Conservation (phyloP, 2,888 invertebrate genomes). For the Drepanosiphum platanoidis region DNA sequence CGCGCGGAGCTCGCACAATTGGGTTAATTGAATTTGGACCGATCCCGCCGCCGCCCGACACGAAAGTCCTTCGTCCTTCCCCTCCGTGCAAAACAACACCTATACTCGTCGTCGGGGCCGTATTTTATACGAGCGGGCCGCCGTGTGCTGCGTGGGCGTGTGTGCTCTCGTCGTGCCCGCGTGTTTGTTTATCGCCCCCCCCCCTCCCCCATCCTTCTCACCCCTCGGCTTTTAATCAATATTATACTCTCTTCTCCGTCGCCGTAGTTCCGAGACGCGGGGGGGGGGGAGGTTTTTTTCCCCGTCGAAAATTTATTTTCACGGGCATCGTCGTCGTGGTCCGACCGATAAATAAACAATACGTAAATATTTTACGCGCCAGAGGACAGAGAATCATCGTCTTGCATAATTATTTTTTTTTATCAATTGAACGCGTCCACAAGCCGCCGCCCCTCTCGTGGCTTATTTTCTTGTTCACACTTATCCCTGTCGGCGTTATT, state of each 20-base stretch:
- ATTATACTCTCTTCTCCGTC: slow-evolving; percentile 19
- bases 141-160: background rate
- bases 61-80: too few species aligned
- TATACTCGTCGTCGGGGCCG: background rate
- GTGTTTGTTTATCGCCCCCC: slow-evolving; percentile 52
- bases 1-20: background rate
- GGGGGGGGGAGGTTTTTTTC: background rate
- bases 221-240: slow-evolving; percentile 55
- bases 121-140: background rate
- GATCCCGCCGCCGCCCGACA: background rate
- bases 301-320: too few species aligned
- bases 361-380: too few species aligned
- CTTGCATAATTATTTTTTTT: too few species aligned
- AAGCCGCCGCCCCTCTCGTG: too few species aligned
- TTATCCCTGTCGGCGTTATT: too few species aligned
- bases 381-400: too few species aligned
- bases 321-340: too few species aligned
- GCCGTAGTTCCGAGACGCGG: too few species aligned
- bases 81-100: background rate
- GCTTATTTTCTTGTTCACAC: too few species aligned
- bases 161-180: background rate
- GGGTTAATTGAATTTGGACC: slow-evolving; percentile 50
- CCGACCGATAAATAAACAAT: too few species aligned
- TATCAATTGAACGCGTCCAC: too few species aligned
- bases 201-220: slow-evolving; percentile 3